Evolutionary conservation across 2,888 invertebrate species (phyloP).

Genomic region (Pardosa pseudoannulata): DNA sequence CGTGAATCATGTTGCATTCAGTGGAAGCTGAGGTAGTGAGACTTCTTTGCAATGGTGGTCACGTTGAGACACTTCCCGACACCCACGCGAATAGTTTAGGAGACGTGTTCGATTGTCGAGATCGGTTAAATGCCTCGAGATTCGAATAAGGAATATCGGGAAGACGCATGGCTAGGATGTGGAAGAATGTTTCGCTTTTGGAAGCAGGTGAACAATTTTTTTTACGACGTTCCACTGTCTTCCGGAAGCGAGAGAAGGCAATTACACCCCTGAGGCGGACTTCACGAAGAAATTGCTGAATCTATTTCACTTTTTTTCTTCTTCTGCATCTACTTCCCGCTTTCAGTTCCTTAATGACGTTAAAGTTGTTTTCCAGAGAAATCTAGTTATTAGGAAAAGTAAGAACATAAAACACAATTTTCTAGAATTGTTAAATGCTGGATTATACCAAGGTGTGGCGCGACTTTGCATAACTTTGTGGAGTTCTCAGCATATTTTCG

Average conservation of each 20-base stretch:
- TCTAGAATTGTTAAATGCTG: no score
- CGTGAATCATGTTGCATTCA: neutral
- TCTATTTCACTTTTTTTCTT: no score
- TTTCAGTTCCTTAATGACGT: no score
- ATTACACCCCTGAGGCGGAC: neutral
- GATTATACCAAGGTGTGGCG: no score
- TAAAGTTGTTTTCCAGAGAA: no score
- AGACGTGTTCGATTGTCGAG: neutral
- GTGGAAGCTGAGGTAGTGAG: neutral
- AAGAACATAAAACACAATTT: no score
- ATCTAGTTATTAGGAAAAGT: no score
- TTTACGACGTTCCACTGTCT: neutral
- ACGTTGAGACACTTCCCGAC: neutral
- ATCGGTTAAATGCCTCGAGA: neutral
- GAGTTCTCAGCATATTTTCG: no score
- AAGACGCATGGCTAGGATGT: neutral
- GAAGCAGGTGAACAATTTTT: neutral
- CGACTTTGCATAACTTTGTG: no score
- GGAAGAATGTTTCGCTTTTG: neutral
- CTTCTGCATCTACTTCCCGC: no score
- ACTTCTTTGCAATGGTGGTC: neutral
- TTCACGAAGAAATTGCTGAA: neutral
- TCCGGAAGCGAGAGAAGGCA: neutral
- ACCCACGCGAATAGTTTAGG: neutral
- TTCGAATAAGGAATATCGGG: neutral